Percentiles rank a stretch among this genome's conserved stretches.
Conservation (phyloP, 2,113 vertebrate genomes). For the Pachyramphus minor region DNA sequence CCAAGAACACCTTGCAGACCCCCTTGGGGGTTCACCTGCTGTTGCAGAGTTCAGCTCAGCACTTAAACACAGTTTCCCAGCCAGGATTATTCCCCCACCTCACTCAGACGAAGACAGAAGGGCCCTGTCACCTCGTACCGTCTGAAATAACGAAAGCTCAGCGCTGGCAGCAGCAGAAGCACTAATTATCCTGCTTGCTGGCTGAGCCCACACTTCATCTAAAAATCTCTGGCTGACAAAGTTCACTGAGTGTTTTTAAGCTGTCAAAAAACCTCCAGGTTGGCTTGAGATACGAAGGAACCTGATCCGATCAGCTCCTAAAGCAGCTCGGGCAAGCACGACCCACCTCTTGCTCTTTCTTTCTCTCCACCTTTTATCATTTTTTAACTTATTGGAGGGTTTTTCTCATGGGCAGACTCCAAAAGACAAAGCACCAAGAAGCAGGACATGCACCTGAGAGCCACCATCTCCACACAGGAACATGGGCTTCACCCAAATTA, state of each 20-base stretch:
- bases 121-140: neutral
- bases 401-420: accelerated
- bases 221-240: neutral
- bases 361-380: neutral
- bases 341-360: neutral
- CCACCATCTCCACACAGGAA: neutral
- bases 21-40: neutral
- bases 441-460: accelerated
- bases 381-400: neutral
- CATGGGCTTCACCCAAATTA: neutral
- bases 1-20: neutral
- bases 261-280: neutral
- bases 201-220: neutral
- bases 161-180: neutral
- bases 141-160: neutral
- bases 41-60: neutral
- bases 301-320: neutral
- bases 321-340: neutral
- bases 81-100: neutral
- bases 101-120: neutral
- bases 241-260: neutral
- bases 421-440: neutral
- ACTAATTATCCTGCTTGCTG: neutral
- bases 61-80: neutral
- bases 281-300: neutral